Base-by-base conservation (phyloP, 2,113 vertebrate genomes). In the Alouatta palliata region DNA sequence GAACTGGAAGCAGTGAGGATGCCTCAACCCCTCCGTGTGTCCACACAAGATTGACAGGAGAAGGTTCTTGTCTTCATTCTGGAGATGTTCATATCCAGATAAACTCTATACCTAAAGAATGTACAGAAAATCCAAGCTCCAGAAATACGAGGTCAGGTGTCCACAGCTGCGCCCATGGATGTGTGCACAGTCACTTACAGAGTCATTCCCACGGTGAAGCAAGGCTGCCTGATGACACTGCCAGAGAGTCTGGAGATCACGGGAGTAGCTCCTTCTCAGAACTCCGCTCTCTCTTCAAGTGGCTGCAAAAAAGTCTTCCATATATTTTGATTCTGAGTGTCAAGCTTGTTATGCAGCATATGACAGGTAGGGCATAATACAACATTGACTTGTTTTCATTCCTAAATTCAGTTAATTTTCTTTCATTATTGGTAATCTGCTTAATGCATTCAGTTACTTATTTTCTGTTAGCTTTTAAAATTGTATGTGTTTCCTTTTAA, bases 291-390 rank as follows among this genome's bases (percentile, higher is more conserved):
- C 98, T 99, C 89, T 99, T 99, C 94, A 99, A 98, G 95, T 99
- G 99, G 99, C 93, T 99, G 96, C 99, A 99, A 85, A 99, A 98
- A 98, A 99, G 99, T 97, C 98, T 99, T 98, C 99, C 99, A 16
- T 99, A 99, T 92, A 99, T 99, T 37, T 70, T 99, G 52, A 99
- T 99, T 97, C 98, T 99, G 94, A 98, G 99, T 97, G 98, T 99
- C 98, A 99, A 99, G 98, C 98, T 99, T 92, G 95, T 99, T 97
- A 97, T 98, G 98, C 99, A 99, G 95, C 99, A 99, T 91, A 97
- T 99, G 40, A 98, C 98, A 21, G 99, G 99, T 99, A 99, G 95
- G 97, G 94, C 97, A 95, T 87, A 96, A 73, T 40, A 79, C 81
- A 83, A 87, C 71, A 83, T 1, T 91, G 21, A 85, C 32, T 96